Percentiles rank a stretch among this genome's conserved stretches.
Conservation (phyloP, 2,888 invertebrate genomes). For the Heliconius ismenius region DNA sequence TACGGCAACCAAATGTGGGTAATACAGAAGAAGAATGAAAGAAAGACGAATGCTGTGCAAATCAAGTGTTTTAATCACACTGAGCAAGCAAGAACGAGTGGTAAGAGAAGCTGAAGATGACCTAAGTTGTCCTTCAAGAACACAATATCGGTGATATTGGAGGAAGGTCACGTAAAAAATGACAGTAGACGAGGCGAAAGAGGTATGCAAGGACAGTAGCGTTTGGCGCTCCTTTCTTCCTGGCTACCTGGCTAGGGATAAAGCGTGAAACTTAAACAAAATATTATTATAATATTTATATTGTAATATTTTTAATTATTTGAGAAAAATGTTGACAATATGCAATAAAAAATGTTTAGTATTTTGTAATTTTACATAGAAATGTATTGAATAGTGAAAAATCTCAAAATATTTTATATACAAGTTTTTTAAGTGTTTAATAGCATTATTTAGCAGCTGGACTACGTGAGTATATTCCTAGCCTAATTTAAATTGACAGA, state of each 20-base stretch:
- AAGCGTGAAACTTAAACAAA: neutral
- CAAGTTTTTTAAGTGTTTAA: neutral
- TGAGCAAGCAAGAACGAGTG: neutral
- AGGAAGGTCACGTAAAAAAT: neutral
- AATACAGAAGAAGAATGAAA: neutral
- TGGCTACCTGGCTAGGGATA: neutral
- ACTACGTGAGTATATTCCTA: conserved; percentile 16
- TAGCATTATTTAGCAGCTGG: conserved; percentile 13
- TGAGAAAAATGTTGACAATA: neutral
- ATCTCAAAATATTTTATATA: neutral
- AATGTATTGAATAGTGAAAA: neutral
- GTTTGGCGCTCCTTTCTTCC: neutral
- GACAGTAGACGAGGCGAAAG: neutral
- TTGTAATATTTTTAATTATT: neutral
- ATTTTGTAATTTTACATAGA: neutral
- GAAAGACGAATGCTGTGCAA: neutral
- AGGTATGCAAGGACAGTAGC: neutral
- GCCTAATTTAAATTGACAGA: neutral
- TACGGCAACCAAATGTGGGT: neutral
- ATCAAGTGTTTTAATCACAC: neutral
- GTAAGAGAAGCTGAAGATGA: neutral
- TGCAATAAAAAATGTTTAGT: neutral
- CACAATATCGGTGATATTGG: neutral
- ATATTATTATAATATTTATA: no score
- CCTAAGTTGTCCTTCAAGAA: no score